phyloP scores from a whole-genome alignment of 2,113 vertebrate genomes.

The Seriola aureovittata region DNA sequence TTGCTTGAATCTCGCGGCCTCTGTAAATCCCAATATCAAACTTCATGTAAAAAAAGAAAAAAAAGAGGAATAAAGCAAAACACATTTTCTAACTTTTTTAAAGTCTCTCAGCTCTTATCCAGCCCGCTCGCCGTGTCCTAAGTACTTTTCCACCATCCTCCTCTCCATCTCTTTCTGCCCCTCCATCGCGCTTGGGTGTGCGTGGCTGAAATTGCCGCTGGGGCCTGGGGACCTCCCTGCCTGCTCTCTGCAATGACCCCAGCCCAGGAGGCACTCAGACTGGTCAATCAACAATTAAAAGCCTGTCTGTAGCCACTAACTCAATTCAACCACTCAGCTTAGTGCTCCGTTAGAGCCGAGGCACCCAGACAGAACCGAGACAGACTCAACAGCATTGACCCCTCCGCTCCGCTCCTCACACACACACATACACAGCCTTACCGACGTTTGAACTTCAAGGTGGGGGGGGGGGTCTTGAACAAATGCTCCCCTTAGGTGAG shows the following conservation, averaged over 20 bases:
- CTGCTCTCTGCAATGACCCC: constrained; percentile 80
- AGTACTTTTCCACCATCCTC: constrained; percentile 23
- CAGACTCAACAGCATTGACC: constrained; percentile 71
- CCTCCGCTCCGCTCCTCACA: constrained; percentile 23
- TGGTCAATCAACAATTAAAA: constrained; percentile 88
- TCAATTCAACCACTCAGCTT: constrained; percentile 82
- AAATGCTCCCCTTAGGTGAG: constrained; percentile 38
- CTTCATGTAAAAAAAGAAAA: neutral
- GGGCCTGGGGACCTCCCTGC: constrained; percentile 81
- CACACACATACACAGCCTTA: constrained; percentile 45
- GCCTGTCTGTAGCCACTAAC: constrained; percentile 83
- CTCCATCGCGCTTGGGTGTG: constrained; percentile 10
- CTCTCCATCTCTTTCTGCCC: constrained; percentile 25
- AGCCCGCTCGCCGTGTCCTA: constrained; percentile 12
- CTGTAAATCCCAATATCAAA: constrained; percentile 53
- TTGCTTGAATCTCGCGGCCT: constrained; percentile 22
- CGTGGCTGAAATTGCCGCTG: constrained; percentile 81
- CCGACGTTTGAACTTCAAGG: constrained; percentile 59
- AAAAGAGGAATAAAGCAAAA: constrained; percentile 7
- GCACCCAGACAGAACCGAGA: constrained; percentile 78
- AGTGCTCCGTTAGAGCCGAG: constrained; percentile 63
- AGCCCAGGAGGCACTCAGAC: constrained; percentile 82
- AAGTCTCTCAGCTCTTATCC: constrained; percentile 28
- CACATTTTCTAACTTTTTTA: constrained; percentile 34
- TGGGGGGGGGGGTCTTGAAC: constrained; percentile 1